Base-by-base conservation (phyloP, 2,797 vertebrate genomes). In the Choloepus didactylus region DNA sequence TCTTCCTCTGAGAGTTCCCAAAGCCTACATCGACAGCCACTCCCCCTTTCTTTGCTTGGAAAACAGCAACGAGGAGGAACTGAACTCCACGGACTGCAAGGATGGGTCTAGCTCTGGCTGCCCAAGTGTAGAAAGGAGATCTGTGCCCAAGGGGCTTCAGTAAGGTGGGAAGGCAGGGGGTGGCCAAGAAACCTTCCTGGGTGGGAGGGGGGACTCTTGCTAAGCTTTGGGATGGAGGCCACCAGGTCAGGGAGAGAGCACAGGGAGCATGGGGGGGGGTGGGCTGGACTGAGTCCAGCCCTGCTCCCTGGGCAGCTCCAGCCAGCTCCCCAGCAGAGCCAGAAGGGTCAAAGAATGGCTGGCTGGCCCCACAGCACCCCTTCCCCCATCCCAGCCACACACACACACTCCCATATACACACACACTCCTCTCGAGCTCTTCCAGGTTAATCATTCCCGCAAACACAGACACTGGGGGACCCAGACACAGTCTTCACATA, bases 361-460 rank as follows among this genome's bases (percentile, higher is more conserved):
- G 27, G 46, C 9, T 5, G 10, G 35, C 25, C 19, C 18, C 19
- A 21, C 16, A 11, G 19, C 35, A 23, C 49, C 2, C 38, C 18
- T 29, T 27, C 12, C 11, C 14, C 6, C 3, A 29, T 19, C 35
- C 9, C 62, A 10, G 73, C 23, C 49, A 2, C 6, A 11, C 21
- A 10, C 14, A 25, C n/a, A 27, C 51, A 51, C 87, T 35, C 67
- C 9, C 38, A 29, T 12, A 10, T 27, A 6, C 62, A 16, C 38
- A n/a, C 67, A 35, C 29, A 15, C 51, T 83, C 56, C 89, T 41
- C 54, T 84, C 60, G 2, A 23, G 46, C 12, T 66, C 35, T 51
- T 14, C 62, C 95, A 84, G 92, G 96, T 97, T 97, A 97, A 97
- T 96, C 95, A 97, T 97, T 96, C 83, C 9, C 64, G 73, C 38